phyloP scores from a whole-genome alignment of 2,113 vertebrate species.

The Philantomba maxwellii region DNA sequence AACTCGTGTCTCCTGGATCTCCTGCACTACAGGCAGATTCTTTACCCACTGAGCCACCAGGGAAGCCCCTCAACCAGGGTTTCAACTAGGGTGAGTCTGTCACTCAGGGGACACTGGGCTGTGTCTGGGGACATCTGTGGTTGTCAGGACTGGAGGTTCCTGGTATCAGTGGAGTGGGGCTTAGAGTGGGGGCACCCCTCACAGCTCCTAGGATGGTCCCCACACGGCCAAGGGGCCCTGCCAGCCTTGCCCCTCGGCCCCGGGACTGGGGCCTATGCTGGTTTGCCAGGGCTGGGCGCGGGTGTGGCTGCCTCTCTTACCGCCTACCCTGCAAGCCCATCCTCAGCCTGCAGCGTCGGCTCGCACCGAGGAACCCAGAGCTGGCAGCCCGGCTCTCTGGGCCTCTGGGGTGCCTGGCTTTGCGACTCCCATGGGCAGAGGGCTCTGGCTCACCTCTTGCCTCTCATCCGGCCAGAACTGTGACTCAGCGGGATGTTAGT shows the following conservation, averaged over 20 bases:
- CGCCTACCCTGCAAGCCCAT: background rate
- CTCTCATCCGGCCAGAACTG: background rate
- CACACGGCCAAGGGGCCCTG: background rate
- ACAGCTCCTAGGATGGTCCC: background rate
- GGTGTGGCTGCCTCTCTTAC: background rate
- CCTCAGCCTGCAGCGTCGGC: background rate
- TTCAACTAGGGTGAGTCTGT: background rate
- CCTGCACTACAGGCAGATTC: background rate
- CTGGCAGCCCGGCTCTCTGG: background rate
- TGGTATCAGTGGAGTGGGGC: background rate
- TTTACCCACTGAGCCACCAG: background rate
- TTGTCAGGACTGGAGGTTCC: background rate
- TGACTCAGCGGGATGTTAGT: background rate
- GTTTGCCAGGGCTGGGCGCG: accelerated
- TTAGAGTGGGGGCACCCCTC: background rate
- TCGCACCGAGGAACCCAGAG: background rate
- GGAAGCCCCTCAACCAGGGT: background rate
- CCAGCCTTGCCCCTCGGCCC: background rate
- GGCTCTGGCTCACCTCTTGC: background rate
- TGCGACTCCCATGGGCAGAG: background rate
- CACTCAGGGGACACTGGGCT: background rate
- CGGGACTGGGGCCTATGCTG: background rate
- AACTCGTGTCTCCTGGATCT: background rate
- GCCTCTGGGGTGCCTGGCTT: background rate
- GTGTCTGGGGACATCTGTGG: background rate